Evolutionary conservation across 2,888 invertebrate species (phyloP).

Genomic region (Troides oblongomaculatus): DNA sequence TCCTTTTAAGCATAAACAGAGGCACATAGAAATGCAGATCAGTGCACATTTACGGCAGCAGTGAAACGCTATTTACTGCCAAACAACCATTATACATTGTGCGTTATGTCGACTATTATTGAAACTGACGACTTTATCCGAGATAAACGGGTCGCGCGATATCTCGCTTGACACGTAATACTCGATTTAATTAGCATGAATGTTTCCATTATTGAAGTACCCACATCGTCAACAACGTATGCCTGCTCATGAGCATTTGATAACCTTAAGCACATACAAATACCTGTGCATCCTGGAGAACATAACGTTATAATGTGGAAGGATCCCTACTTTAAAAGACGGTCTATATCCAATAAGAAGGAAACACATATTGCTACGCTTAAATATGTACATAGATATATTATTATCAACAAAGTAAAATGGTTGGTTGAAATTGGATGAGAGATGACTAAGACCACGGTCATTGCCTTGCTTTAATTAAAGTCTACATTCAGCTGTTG

Average conservation of each 20-base stretch:
- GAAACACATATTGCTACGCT: too few species aligned
- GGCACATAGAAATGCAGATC: slow-evolving; percentile 44
- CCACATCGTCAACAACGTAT: slow-evolving; percentile 30
- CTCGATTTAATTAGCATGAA: slow-evolving; percentile 73
- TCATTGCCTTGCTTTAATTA: too few species aligned
- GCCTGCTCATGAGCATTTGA: neutral
- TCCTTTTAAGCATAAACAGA: slow-evolving; percentile 38
- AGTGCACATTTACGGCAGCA: slow-evolving; percentile 48
- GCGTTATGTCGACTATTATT: slow-evolving; percentile 68
- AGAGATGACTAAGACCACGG: too few species aligned
- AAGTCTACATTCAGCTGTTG: too few species aligned
- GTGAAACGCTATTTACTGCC: slow-evolving; percentile 57
- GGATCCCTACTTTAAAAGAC: neutral
- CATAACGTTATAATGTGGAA: neutral
- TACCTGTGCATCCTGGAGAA: slow-evolving; percentile 2
- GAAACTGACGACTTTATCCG: slow-evolving; percentile 73
- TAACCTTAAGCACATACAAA: neutral
- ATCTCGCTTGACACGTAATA: slow-evolving; percentile 68
- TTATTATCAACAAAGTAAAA: too few species aligned
- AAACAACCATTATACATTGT: slow-evolving; percentile 54
- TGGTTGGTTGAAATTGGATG: too few species aligned
- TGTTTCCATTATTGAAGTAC: slow-evolving; percentile 58
- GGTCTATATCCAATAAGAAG: neutral
- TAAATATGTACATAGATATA: too few species aligned
- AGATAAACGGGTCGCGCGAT: slow-evolving; percentile 72